A percentile compares a stretch with the other conserved stretches of the same genome.
Evolutionary conservation across 2,113 vertebrate genomes (phyloP).

Genomic region (Microcebus tavaratra): DNA sequence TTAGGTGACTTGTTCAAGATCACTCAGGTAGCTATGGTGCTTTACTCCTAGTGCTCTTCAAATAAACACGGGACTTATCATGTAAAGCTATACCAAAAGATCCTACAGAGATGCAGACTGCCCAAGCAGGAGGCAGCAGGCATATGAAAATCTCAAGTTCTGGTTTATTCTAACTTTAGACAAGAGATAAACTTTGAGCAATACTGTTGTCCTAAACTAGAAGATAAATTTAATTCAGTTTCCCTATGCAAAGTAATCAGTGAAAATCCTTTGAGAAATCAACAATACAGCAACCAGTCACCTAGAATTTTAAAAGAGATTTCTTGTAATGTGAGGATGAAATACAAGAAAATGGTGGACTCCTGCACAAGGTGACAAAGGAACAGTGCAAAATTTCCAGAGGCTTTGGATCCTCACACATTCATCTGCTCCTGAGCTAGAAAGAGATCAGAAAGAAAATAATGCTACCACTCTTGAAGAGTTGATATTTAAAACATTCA

Average conservation of each 20-base stretch:
- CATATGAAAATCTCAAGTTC: not conserved
- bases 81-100: not conserved
- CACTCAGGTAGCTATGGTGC: not conserved
- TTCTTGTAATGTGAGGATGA: not conserved
- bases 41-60: not conserved
- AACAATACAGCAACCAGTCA: not conserved
- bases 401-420: not conserved
- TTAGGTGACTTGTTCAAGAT: not conserved
- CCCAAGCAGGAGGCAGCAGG: not conserved
- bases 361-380: not conserved
- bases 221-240: slow-evolving; percentile 11
- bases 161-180: not conserved
- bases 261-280: not conserved
- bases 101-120: not conserved
- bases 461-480: not conserved
- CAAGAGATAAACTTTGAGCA: not conserved
- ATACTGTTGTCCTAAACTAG: slow-evolving; percentile 13
- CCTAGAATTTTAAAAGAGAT: slow-evolving; percentile 4
- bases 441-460: not conserved
- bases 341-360: not conserved
- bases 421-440: not conserved
- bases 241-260: slow-evolving; percentile 11
- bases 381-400: not conserved
- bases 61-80: not conserved
- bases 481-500: not conserved